Conservation (phyloP, 2,888 invertebrate genomes). For the Noctua comes region DNA sequence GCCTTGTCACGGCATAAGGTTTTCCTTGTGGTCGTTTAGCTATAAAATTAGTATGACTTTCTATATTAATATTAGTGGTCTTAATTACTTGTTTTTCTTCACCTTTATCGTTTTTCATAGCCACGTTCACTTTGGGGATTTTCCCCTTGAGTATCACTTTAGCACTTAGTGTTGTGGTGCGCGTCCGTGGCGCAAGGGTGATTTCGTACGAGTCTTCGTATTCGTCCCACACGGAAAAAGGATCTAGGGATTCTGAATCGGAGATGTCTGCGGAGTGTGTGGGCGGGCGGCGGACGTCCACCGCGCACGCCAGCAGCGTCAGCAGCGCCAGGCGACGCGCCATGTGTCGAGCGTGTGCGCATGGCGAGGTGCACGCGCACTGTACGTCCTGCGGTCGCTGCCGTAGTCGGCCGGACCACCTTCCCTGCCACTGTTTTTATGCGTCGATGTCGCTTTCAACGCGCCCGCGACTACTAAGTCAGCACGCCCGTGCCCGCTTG, state of each 20-base stretch:
- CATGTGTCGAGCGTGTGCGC: slow-evolving; percentile 88
- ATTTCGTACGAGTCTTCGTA: slow-evolving; percentile 82
- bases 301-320: slow-evolving; percentile 84
- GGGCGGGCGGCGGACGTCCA: slow-evolving; percentile 77
- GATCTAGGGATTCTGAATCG: slow-evolving; percentile 81
- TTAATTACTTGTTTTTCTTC: slow-evolving; percentile 82
- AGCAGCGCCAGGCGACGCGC: slow-evolving; percentile 90
- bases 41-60: slow-evolving; percentile 87
- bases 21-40: slow-evolving; percentile 77
- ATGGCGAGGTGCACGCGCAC: slow-evolving; percentile 90
- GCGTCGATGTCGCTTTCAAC: slow-evolving; percentile 85
- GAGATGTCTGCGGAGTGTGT: slow-evolving; percentile 71
- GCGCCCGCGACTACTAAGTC: slow-evolving; percentile 84
- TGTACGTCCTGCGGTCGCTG: slow-evolving; percentile 77
- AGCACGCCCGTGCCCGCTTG: slow-evolving; percentile 70
- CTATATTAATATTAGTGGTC: slow-evolving; percentile 86
- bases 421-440: slow-evolving; percentile 86
- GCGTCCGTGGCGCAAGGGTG: slow-evolving; percentile 72
- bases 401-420: slow-evolving; percentile 75
- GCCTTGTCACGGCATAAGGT: slow-evolving; percentile 66
- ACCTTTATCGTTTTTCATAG: slow-evolving; percentile 78
- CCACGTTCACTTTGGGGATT: slow-evolving; percentile 81
- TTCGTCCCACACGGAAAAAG: slow-evolving; percentile 83
- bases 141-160: slow-evolving; percentile 84
- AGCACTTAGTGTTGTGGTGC: slow-evolving; percentile 75